Evolutionary conservation across 2,113 vertebrate species (phyloP).

Genomic region (Artemisiospiza belli): DNA sequence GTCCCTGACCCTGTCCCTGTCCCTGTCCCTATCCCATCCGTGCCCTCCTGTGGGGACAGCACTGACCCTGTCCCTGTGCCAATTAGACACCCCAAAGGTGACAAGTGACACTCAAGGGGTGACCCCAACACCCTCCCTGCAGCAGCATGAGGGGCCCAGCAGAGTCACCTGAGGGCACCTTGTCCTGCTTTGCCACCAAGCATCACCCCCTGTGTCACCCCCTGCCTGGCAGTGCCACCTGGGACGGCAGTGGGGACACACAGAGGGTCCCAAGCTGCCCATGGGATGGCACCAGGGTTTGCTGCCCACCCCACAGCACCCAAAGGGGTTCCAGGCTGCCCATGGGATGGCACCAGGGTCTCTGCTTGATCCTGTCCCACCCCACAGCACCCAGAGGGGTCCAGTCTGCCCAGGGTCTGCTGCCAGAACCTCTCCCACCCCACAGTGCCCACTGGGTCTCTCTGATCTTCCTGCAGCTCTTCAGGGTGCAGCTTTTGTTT

Average conservation of each 20-base stretch:
- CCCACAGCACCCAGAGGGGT: not conserved
- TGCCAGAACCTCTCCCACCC: not conserved
- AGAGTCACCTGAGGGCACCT: fast-evolving
- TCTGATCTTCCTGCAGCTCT: not conserved
- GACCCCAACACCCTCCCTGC: fast-evolving
- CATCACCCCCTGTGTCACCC: fast-evolving
- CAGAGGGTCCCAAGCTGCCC: not conserved
- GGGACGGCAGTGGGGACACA: not conserved
- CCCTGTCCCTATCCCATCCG: no score
- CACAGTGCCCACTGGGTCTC: fast-evolving
- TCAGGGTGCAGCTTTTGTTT: not conserved
- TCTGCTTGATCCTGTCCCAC: no score
- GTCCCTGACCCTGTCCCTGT: no score
- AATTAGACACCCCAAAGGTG: not conserved
- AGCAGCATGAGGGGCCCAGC: fast-evolving
- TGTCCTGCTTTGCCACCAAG: not conserved
- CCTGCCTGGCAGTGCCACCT: not conserved
- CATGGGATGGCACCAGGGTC: fast-evolving
- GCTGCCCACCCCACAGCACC: not conserved
- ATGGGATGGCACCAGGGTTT: not conserved
- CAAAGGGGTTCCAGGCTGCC: not conserved
- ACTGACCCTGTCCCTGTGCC: not conserved
- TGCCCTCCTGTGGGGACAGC: no score
- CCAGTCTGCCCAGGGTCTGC: not conserved
- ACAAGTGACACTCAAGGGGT: not conserved